phyloP scores from a whole-genome alignment of 2,797 vertebrate genomes.

The Danio albolineatus region DNA sequence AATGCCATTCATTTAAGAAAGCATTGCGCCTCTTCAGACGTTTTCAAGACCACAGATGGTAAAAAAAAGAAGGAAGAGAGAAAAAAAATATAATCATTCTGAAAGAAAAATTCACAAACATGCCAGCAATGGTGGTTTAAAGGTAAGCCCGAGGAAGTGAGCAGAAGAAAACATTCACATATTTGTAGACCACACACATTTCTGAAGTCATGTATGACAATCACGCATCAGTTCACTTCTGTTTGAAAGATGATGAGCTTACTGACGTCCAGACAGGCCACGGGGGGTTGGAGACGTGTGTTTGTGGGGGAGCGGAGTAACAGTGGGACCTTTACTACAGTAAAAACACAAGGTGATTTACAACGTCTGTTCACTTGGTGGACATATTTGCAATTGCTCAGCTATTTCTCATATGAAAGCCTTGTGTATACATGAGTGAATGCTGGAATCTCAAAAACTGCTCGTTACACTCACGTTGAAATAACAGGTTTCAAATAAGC shows the following conservation, averaged over 20 bases:
- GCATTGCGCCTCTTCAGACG: slow-evolving; percentile 8
- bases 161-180: neutral
- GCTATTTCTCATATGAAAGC: too few relatives aligned
- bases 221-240: neutral
- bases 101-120: slow-evolving; percentile 17
- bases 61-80: neutral
- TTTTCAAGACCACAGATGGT: slow-evolving; percentile 14
- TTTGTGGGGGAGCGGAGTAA: neutral
- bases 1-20: slow-evolving; percentile 42
- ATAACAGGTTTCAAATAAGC: too few relatives aligned
- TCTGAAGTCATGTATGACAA: slow-evolving; percentile 7
- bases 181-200: slow-evolving; percentile 19
- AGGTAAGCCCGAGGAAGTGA: slow-evolving; percentile 8
- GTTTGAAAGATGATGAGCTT: neutral
- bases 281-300: slow-evolving; percentile 35
- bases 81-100: slow-evolving; percentile 1
- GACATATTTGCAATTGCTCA: too few relatives aligned
- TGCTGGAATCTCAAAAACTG: too few relatives aligned
- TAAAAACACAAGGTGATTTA: slow-evolving; percentile 20
- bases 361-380: neutral
- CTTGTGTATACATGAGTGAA: too few relatives aligned
- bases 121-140: neutral
- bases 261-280: slow-evolving; percentile 15
- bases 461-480: too few relatives aligned
- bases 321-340: neutral